A percentile compares a stretch with the other conserved stretches of the same genome.
Conservation (phyloP, 2,113 vertebrate genomes). For the Tricholaema leucomelas region DNA sequence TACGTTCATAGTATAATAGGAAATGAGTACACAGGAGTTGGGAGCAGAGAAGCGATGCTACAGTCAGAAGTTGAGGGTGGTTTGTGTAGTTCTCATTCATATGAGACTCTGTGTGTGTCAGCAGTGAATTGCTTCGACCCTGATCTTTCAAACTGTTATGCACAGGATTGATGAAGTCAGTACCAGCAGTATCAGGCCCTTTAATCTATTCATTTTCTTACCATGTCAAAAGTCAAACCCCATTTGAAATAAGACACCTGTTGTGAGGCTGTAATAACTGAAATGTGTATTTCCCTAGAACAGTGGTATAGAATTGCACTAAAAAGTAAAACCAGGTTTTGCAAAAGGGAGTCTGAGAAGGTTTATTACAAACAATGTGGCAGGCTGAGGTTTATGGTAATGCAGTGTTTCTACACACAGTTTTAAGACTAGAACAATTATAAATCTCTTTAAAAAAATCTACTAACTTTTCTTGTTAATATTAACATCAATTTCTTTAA, state of each 20-base stretch:
- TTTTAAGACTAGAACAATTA: slow-evolving; percentile 65
- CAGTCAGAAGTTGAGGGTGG: not conserved
- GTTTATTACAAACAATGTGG: slow-evolving; percentile 20
- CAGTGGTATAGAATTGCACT: slow-evolving; percentile 41
- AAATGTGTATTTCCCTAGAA: slow-evolving; percentile 2
- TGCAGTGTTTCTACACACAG: slow-evolving; percentile 51
- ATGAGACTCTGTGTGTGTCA: not conserved
- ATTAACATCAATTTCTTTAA: slow-evolving; percentile 72
- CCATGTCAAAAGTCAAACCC: not conserved
- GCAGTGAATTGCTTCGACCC: slow-evolving; percentile 6
- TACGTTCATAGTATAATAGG: not conserved
- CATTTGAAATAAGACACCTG: slow-evolving; percentile 16
- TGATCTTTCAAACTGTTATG: not conserved
- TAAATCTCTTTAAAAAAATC: slow-evolving; percentile 49
- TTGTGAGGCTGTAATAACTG: not conserved
- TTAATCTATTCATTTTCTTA: not conserved
- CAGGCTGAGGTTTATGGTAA: slow-evolving; percentile 38
- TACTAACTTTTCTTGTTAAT: slow-evolving; percentile 63
- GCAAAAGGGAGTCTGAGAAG: not conserved
- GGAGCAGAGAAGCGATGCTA: not conserved
- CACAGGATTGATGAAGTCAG: slow-evolving; percentile 4
- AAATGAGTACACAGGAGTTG: not conserved
- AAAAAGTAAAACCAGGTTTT: not conserved
- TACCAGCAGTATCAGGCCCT: not conserved
- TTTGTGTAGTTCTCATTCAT: not conserved